Percentiles rank a stretch among this genome's conserved stretches.
Conservation (phyloP, 2,113 vertebrate species). For the Xenopus laevis region DNA sequence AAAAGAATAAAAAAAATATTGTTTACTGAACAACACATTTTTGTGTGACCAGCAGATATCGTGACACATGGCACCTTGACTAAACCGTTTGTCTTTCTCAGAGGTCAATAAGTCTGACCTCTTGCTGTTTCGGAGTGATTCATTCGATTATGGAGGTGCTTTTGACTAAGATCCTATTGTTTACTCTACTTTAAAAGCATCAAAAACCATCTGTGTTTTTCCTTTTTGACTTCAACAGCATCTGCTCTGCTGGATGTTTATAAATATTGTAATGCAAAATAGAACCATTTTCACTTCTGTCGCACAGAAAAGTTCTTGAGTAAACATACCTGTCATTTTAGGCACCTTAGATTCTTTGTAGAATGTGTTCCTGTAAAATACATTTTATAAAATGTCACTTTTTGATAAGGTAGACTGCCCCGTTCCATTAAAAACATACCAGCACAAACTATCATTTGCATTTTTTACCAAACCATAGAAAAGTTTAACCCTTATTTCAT, state of each 20-base stretch:
- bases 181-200: conserved; percentile 31
- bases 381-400: neutral
- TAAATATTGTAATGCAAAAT: conserved; percentile 32
- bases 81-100: neutral
- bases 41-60: too few species aligned
- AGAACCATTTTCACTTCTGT: neutral
- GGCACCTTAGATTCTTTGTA: neutral
- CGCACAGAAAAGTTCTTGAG: neutral
- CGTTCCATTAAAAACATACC: neutral
- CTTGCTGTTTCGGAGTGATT: conserved; percentile 1
- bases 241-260: conserved; percentile 35
- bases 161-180: conserved; percentile 29
- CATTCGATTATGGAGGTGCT: conserved; percentile 12
- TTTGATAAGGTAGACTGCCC: neutral
- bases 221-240: conserved; percentile 20
- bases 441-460: neutral
- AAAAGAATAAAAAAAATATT: too few species aligned
- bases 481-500: too few species aligned
- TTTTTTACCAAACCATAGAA: too few species aligned
- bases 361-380: neutral
- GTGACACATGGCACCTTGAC: neutral
- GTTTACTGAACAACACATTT: too few species aligned
- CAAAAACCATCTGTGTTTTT: conserved; percentile 32
- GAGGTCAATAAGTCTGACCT: neutral
- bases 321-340: neutral